Evolutionary conservation across 2,888 invertebrate genomes (phyloP), one percentile per base, ranked within the genome.

Genomic region (Heliconius cydno): DNA sequence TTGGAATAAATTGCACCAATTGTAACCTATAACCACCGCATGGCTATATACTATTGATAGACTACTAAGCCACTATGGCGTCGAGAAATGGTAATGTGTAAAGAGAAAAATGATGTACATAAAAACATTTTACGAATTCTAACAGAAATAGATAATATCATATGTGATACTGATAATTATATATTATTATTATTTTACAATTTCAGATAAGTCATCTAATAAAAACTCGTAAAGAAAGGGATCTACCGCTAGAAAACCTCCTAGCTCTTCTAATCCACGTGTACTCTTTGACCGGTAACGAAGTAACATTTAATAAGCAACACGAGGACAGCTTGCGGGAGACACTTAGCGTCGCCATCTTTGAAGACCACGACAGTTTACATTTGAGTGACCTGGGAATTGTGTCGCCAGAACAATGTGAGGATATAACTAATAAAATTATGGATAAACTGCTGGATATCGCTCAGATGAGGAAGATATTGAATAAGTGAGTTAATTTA

Each of bases 281-380:
- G 0, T 97, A 96, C 86, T 96, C 96, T 0, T 87, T 97, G 34
- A 94, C 95, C 70, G 96, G 96, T 1, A 95, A 93, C 0, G 96
- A 96, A 81, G 93, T 96, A 10, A 88, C 91, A 0, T 96, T 96
- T 85, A 91, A 95, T 3, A 86, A 90, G 22, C 89, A 93, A 70
- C 96, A 96, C 82, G 95, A 96, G 85, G 91, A 92, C 22, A 90
- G 89, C 7, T 87, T 96, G 0, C 88, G 92, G 74, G 92, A 93
- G 75, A 90, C 95, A 0, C 88, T 97, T 7, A 92, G 92, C 74
- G 94, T 94, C 72, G 96, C 96, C 79, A 91, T 97, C 84, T 95
- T 94, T 77, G 95, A 96, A 85, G 96, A 96, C 83, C 94, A 93
- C 57, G 90, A 93, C 83, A 88, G 84, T 1, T 68, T 93, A 76